Percentiles rank a stretch among this genome's conserved stretches.
Evolutionary conservation across 2,113 vertebrate genomes (phyloP).

Genomic region (Tapirus terrestris): DNA sequence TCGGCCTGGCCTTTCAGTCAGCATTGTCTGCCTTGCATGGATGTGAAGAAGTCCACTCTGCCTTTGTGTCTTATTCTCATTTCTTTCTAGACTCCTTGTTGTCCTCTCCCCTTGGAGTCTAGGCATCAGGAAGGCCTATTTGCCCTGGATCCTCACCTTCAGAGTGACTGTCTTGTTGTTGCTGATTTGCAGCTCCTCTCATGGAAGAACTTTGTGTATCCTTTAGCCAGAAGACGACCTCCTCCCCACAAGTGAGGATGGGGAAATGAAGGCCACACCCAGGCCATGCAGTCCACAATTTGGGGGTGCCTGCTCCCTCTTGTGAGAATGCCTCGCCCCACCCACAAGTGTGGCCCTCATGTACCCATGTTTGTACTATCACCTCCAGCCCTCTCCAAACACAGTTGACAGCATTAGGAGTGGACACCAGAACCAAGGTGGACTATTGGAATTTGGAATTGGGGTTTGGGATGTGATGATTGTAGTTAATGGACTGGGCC

Average conservation of each 20-base stretch:
- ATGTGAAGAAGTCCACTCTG: neutral
- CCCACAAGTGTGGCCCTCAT: neutral
- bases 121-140: accelerated
- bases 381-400: neutral
- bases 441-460: neutral
- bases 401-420: neutral
- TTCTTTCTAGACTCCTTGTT: neutral
- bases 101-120: neutral
- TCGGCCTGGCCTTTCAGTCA: neutral
- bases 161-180: neutral
- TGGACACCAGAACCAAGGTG: neutral
- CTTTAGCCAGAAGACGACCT: neutral
- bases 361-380: neutral
- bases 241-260: neutral
- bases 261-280: neutral
- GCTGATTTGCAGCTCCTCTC: neutral
- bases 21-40: neutral
- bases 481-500: neutral
- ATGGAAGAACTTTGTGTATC: neutral
- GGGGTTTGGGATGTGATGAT: neutral
- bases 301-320: neutral
- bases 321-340: neutral
- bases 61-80: neutral
- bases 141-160: neutral
- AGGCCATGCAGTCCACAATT: neutral